Evolutionary conservation across 2,113 vertebrate genomes (phyloP).

Genomic region (Bostrychus sinensis): DNA sequence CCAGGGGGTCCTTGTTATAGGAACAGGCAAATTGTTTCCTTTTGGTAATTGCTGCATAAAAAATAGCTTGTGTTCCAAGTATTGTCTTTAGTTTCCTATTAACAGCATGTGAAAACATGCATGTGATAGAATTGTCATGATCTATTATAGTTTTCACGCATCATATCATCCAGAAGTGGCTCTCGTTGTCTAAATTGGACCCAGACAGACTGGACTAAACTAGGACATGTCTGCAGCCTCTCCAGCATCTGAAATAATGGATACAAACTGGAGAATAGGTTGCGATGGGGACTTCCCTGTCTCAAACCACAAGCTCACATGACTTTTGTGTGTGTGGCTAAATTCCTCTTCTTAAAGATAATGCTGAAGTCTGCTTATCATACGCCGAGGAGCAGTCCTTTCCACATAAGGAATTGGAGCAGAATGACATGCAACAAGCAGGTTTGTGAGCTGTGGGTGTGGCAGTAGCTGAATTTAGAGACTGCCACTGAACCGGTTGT

Average conservation of each 20-base stretch:
- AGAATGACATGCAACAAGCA: background rate
- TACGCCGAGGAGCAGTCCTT: no score
- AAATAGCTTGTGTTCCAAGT: no score
- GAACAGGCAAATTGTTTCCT: no score
- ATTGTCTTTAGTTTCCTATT: no score
- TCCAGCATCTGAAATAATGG: background rate
- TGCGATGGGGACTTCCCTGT: background rate
- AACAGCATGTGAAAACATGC: background rate
- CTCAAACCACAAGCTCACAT: background rate
- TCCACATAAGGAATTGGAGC: background rate
- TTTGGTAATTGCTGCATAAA: no score
- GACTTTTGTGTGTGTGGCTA: background rate
- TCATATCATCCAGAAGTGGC: background rate
- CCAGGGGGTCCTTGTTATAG: no score
- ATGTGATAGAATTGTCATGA: background rate
- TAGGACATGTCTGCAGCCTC: background rate
- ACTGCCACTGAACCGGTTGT: background rate
- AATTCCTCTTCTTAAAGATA: background rate
- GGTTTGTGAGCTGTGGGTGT: background rate
- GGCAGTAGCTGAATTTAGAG: background rate
- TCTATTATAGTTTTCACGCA: background rate
- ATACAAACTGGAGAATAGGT: background rate
- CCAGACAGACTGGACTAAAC: background rate
- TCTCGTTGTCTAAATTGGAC: background rate
- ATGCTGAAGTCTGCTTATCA: background rate